Conservation (phyloP, 1,140 invertebrate species). For the Drosophila gunungcola region DNA sequence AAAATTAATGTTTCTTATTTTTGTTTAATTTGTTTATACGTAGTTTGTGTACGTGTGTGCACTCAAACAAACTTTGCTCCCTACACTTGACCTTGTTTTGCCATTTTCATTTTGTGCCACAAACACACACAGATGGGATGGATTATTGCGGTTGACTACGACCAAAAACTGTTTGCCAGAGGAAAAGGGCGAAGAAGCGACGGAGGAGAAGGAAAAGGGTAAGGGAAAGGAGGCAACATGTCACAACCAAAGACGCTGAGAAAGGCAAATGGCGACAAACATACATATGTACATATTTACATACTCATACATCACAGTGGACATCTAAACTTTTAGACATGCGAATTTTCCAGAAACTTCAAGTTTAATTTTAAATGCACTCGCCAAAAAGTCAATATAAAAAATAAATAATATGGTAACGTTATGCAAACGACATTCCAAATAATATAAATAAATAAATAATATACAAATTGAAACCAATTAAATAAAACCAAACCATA, state of each 20-base stretch:
- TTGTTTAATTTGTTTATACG: slow-evolving; percentile 13
- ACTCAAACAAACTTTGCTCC: slow-evolving; percentile 80
- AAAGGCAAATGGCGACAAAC: slow-evolving; percentile 34
- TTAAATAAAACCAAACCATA: slow-evolving; percentile 6
- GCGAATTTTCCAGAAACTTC: slow-evolving; percentile 9
- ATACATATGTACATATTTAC: no score
- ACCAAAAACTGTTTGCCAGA: slow-evolving; percentile 35
- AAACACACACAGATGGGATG: slow-evolving; percentile 47
- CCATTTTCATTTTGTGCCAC: slow-evolving; percentile 74
- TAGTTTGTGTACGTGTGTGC: slow-evolving; percentile 44
- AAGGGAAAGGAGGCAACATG: slow-evolving; percentile 30
- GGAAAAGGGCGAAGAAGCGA: neutral
- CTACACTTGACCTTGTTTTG: slow-evolving; percentile 82
- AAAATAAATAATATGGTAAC: no score
- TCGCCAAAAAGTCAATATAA: neutral
- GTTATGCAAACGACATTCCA: no score
- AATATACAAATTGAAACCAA: neutral
- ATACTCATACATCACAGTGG: slow-evolving; percentile 7
- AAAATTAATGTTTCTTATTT: slow-evolving; percentile 41
- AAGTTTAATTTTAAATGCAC: slow-evolving; percentile 11
- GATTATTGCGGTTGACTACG: slow-evolving; percentile 67
- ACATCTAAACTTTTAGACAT: slow-evolving; percentile 9
- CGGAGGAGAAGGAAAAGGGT: neutral
- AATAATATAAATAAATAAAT: neutral
- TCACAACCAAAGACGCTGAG: slow-evolving; percentile 64